These are phyloP conservation scores for Musca domestica DNA, from an alignment of 1,140 invertebrate genomes.

Conservation along the genomic window DNA sequence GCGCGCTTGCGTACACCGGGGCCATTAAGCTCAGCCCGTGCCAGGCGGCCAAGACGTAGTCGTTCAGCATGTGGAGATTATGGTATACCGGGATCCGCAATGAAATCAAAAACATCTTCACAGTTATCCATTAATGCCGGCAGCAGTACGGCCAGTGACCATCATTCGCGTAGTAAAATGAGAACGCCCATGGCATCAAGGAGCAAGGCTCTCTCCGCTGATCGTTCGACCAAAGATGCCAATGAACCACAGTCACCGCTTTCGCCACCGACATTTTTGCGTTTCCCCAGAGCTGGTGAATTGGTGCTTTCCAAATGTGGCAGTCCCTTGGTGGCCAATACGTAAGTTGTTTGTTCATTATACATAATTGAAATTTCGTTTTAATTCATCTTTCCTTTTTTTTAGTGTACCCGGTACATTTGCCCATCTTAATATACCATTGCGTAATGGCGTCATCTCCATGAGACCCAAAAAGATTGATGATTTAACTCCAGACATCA, in stretches of 20 bases:
- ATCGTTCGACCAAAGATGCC: conserved; percentile 36
- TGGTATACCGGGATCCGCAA: conserved; percentile 18
- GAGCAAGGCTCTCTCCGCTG: conserved; percentile 46
- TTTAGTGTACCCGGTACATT: conserved; percentile 49
- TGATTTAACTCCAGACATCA: conserved; percentile 38
- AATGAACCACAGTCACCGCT: conserved; percentile 48
- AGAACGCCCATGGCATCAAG: conserved; percentile 45
- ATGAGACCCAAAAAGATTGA: conserved; percentile 42
- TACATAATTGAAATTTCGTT: conserved; percentile 1
- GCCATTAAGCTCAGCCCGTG: conserved; percentile 45
- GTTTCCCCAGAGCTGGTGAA: conserved; percentile 62
- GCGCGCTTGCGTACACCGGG: conserved; percentile 38
- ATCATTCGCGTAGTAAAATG: conserved; percentile 44
- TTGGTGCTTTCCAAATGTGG: conserved; percentile 63
- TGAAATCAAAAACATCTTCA: conserved; percentile 26
- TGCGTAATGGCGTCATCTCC: conserved; percentile 56
- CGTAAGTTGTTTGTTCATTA: conserved; percentile 34
- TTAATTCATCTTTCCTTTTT: background rate
- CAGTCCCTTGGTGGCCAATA: conserved; percentile 60
- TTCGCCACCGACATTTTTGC: conserved; percentile 58
- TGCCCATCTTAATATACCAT: conserved; percentile 62
- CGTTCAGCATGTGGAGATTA: conserved; percentile 40
- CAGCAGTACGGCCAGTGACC: conserved; percentile 21
- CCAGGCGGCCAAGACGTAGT: conserved; percentile 42
- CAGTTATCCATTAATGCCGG: background rate